A percentile compares a stretch with the other conserved stretches of the same genome.
phyloP scores from a whole-genome alignment of 1,140 invertebrate genomes.

The Papilio dardanus region DNA sequence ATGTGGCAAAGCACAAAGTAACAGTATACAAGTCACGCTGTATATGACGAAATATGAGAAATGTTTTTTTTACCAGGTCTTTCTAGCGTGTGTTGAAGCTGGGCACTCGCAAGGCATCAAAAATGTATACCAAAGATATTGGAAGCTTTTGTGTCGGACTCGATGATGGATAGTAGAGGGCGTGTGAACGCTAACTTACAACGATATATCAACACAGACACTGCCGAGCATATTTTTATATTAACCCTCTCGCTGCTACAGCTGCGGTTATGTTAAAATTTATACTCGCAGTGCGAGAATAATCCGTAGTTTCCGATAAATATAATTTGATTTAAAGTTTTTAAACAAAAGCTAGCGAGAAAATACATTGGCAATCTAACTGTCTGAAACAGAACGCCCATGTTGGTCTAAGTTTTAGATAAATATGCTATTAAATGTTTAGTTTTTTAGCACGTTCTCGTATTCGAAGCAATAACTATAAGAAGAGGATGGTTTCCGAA shows the following conservation, averaged over 20 bases:
- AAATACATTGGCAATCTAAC: not conserved
- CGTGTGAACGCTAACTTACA: slow-evolving; percentile 47
- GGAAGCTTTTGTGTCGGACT: slow-evolving; percentile 35
- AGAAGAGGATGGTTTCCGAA: too few relatives aligned
- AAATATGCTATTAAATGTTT: not conserved
- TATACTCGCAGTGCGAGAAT: not conserved
- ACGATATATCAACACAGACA: slow-evolving; percentile 49
- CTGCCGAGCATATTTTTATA: slow-evolving; percentile 38
- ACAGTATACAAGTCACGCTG: not conserved
- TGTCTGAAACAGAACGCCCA: not conserved
- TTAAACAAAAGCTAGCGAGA: not conserved
- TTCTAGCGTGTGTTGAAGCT: not conserved
- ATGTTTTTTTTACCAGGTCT: not conserved
- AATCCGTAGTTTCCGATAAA: not conserved
- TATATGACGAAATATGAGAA: not conserved
- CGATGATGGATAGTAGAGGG: slow-evolving; percentile 49
- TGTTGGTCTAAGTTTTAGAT: not conserved
- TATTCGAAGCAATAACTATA: too few relatives aligned
- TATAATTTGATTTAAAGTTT: slow-evolving; percentile 1
- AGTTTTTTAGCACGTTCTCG: too few relatives aligned
- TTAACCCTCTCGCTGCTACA: not conserved
- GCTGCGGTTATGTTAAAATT: slow-evolving; percentile 19
- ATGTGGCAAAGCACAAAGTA: too few relatives aligned
- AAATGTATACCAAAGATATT: slow-evolving; percentile 21
- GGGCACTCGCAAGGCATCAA: slow-evolving; percentile 22